Percentiles rank a stretch among this genome's conserved stretches.
Conservation (phyloP, 2,888 invertebrate genomes). For the Proisotoma minuta region DNA sequence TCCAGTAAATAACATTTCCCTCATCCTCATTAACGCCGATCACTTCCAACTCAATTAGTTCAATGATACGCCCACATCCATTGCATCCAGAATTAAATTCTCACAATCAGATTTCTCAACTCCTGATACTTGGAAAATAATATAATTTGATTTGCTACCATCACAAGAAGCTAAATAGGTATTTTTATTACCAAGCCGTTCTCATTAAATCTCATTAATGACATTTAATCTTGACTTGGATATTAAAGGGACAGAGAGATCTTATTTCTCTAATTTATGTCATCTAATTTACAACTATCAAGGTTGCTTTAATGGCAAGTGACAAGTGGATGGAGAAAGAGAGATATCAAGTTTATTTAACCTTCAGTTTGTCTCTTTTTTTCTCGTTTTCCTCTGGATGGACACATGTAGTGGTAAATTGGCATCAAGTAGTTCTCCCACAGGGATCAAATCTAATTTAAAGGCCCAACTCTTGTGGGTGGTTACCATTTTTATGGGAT, state of each 20-base stretch:
- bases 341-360: neutral
- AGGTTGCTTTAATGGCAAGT: neutral
- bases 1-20: slow-evolving; percentile 47
- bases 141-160: neutral
- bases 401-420: too few species aligned
- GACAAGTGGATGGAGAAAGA: neutral
- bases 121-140: neutral
- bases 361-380: neutral
- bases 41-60: slow-evolving; percentile 46
- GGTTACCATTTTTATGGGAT: too few species aligned
- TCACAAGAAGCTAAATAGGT: neutral
- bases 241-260: neutral
- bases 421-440: too few species aligned
- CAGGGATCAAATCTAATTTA: too few species aligned
- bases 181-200: slow-evolving; percentile 9
- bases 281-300: neutral
- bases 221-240: neutral
- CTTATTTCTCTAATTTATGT: slow-evolving; percentile 6
- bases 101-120: neutral
- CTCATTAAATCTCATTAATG: slow-evolving; percentile 8
- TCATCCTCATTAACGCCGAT: slow-evolving; percentile 46
- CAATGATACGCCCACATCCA: slow-evolving; percentile 26
- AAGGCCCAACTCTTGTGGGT: too few species aligned
- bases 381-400: neutral
- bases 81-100: neutral